Evolutionary conservation across 1,140 invertebrate genomes (phyloP), one percentile per base, ranked within the genome.

Genomic region (Delia radicum): DNA sequence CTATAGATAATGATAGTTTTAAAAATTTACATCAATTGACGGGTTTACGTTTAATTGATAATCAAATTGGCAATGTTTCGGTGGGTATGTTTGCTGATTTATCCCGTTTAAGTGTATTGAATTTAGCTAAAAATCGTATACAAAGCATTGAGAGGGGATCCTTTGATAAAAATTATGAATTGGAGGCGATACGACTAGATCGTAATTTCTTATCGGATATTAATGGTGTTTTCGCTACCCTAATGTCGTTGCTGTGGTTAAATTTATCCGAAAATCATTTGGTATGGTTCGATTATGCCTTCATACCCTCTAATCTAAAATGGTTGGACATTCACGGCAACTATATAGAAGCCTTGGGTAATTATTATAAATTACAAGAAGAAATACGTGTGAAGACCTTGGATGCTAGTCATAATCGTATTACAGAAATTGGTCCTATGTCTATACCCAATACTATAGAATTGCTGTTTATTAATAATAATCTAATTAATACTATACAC

Each of bases 261-360:
- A 96, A 97, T 86, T 88, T 96, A n/a, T 95, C 94, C 1, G 93
- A 95, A 87, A 96, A 97, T 89, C 93, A 95, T 88, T 88, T 97
- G 81, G 91, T 94, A 62, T 95, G 94, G 93, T 96, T 96, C 83
- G 95, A 96, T 85, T 96, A 95, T 84, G 94, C 94, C 15, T 94
- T 95, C 84, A 92, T 96, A 76, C 95, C 95, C 10, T 91, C 90
- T 62, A 95, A 94, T 85, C 87, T 96, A 62, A 95, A 96, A 86
- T 96, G 94, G 94, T 88, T 96, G 80, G 95, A 96, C 83, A 92
- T 96, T 79, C 94, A 95, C 82, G 91, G 93, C 46, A 96, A 97
- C 84, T 94, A 92, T 79, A 94, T 97, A 81, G 46, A 55, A 6
- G 91, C 92, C 37, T 87, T 96, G 69, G 94, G 91, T 8, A 96